Conservation (phyloP, 1,140 invertebrate genomes). For the Drosophila gunungcola region DNA sequence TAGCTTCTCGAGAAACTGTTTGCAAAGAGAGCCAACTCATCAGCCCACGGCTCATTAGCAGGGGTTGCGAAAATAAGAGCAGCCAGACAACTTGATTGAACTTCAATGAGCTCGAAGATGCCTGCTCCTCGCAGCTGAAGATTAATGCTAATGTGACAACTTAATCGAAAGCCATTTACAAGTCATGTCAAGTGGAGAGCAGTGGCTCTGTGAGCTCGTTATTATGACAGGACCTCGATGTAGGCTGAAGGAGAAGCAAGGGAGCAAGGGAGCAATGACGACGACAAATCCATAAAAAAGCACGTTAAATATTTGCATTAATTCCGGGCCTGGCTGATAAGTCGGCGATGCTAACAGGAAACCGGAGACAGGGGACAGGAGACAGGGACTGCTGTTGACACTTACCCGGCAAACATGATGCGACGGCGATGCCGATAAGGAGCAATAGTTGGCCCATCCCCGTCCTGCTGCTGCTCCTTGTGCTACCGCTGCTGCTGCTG, state of each 20-base stretch:
- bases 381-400: constrained; percentile 54
- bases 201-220: constrained; percentile 14
- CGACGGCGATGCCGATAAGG: constrained; percentile 76
- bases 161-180: constrained; percentile 83
- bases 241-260: constrained; percentile 8
- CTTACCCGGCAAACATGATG: constrained; percentile 79
- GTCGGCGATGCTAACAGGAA: constrained; percentile 43
- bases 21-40: constrained; percentile 42
- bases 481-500: constrained; percentile 6
- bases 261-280: constrained; percentile 51
- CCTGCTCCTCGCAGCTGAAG: constrained; percentile 44
- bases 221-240: constrained; percentile 55
- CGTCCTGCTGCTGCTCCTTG: constrained; percentile 26
- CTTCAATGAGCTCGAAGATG: constrained; percentile 55
- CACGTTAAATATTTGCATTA: constrained; percentile 82
- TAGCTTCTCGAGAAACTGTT: constrained; percentile 2
- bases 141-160: constrained; percentile 84
- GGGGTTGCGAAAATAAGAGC: not conserved
- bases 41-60: constrained; percentile 70
- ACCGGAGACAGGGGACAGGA: constrained; percentile 12
- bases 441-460: constrained; percentile 73
- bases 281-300: constrained; percentile 78
- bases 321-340: constrained; percentile 62
- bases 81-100: constrained; percentile 75
- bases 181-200: constrained; percentile 75